phyloP scores from a whole-genome alignment of 2,797 vertebrate genomes.

The Sphaeramia orbicularis region DNA sequence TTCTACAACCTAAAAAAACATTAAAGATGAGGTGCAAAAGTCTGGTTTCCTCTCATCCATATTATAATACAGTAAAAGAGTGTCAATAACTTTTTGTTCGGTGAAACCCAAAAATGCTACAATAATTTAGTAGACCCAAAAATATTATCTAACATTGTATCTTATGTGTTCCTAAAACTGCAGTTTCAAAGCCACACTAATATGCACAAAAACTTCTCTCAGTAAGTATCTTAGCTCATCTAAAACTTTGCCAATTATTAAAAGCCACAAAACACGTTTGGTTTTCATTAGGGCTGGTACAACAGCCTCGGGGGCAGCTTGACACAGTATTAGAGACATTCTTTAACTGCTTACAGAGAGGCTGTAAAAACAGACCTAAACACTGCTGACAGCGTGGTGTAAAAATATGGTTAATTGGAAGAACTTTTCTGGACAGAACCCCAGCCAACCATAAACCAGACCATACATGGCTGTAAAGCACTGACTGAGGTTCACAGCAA shows the following conservation, averaged over 20 bases:
- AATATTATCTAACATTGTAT: too few relatives aligned
- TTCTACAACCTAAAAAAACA: too few relatives aligned
- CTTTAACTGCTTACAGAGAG: conserved; percentile 30
- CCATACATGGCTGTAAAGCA: conserved; percentile 42
- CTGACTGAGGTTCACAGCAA: conserved; percentile 4
- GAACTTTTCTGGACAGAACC: conserved; percentile 37
- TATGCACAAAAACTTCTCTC: background rate
- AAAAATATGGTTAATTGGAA: conserved; percentile 67
- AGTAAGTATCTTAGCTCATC: conserved; percentile 14
- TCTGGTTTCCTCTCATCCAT: too few relatives aligned
- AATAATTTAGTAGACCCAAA: too few relatives aligned
- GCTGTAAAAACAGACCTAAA: conserved; percentile 47
- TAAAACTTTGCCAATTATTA: conserved; percentile 37
- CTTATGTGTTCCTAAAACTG: background rate
- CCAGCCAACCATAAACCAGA: conserved; percentile 44
- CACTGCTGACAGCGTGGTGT: conserved; percentile 27
- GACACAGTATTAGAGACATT: conserved; percentile 38
- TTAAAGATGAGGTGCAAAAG: too few relatives aligned
- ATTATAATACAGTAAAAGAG: too few relatives aligned
- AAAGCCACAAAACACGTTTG: conserved; percentile 27
- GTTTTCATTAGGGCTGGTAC: conserved; percentile 58
- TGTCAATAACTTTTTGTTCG: too few relatives aligned
- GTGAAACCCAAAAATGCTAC: too few relatives aligned
- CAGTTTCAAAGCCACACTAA: background rate
- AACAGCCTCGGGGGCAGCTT: conserved; percentile 43